Evolutionary conservation across 1,140 invertebrate genomes (phyloP), one percentile per base, ranked within the genome.

Genomic region (Delia radicum): DNA sequence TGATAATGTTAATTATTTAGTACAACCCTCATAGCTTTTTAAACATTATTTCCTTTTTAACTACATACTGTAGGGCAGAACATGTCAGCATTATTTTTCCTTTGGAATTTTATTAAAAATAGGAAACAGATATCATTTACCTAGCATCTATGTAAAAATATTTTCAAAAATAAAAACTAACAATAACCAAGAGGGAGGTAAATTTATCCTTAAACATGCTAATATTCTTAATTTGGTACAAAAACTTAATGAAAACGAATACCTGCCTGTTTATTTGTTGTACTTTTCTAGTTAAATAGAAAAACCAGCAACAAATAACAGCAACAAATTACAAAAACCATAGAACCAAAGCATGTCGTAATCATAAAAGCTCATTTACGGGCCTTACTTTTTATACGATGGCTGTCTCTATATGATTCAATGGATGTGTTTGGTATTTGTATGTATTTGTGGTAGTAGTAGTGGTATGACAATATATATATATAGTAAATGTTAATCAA

Each of bases 401-500:
- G 48, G 21, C 48, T 55, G 6, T n/a, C 7, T 55, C 18, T 55
- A 21, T 55, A 18, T 55, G 5, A 15, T 55, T 55, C 18, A 15
- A 24, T 55, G 48, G 3, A 28, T 28, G 27, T 6, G 12, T 28
- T 1, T 18, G 15, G n/a, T 33, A 21, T 37, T 15, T 69, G 33
- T 18, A 24, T 55, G 3, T 55, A 1, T 1, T 12, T 21, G n/a
- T 55, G 18, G 7, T 55, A n/a, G 18, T 55, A 15, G 42, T 48
- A 48, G 12, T 15, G 4, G 12, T 5, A 55, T 7, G 12, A 69
- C 65, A 69, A 33, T n/a, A 33, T 33, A 21, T 31, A 33, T 21
- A 69, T 69, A 69, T 69, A n/a, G n/a, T n/a, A 69, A 69, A 69
- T 69, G 65, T 69, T 69, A 69, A 69, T 69, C 65, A 69, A 69